Base-by-base conservation (phyloP, 2,113 vertebrate species). In the Serinus canaria region DNA sequence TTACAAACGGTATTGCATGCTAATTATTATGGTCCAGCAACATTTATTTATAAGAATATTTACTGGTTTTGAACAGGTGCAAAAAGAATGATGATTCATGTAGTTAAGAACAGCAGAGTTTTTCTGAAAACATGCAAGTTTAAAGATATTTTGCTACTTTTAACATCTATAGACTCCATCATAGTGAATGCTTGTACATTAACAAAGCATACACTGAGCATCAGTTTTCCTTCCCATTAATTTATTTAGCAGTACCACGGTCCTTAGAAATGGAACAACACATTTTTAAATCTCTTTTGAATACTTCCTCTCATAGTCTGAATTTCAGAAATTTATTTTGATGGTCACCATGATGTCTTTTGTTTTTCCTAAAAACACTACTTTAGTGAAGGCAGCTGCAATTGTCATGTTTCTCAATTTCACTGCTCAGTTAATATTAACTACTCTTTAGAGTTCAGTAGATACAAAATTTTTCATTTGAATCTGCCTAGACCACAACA, bases 321-420 rank as follows among this genome's bases (percentile, higher is more conserved):
- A 68, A 89, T 15, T 56, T 84, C 49, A 68, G 4, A 62, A 87
- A 76, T 8, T 41, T 47, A 31, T 62, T 81, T 75, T 77, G 35
- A 60, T 3, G 1, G 27, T 15, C 67, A 58, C 13, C 1, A 0
- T 44, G 33, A 21, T 8, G 30, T n/a, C 2, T 69, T 72, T 50
- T 81, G 53, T 33, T 67, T 81, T 82, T 10, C 22, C 6, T 15
- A 52, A 83, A 75, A 49, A 5, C 2, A 6, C 2, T 28, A 7
- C 25, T 83, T 86, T 47, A 39, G 21, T 50, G 21, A 86, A 64
- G 30, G 23, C 18, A 62, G 35, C 1, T 20, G 23, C 8, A 92
- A 79, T 56, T 82, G 81, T 75, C 58, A 13, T 35, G 47, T 75
- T 83, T 63, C 89, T 39, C 17, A 22, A 5, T 52, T 78, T 89